Base-by-base conservation (phyloP, 2,797 vertebrate species). In the Dendrocincla tyrannina region DNA sequence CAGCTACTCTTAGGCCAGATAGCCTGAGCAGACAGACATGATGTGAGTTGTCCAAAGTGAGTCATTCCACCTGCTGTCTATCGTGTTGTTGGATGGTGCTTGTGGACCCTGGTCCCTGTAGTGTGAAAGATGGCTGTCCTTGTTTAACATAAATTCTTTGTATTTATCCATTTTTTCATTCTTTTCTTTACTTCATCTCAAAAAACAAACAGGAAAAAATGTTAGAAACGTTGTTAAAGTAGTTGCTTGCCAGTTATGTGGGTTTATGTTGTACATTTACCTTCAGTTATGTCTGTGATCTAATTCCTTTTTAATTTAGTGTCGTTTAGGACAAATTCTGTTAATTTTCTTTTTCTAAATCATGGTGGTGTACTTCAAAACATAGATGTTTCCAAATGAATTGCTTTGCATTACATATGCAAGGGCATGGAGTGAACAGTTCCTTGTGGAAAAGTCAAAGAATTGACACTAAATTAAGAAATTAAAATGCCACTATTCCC, bases 1-100 rank as follows among this genome's bases (percentile, higher is more conserved):
- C 99, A 99, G 99, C 99, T 99, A 99, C 99, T 99, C 99, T 99
- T 99, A 99, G 99, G 99, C 99, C 99, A 99, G 99, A 99, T 99
- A 99, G 99, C 99, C 99, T 99, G 99, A 99, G 99, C 99, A 99
- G 99, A 99, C 99, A 99, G 98, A 99, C 99, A 99, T 99, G 99
- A 99, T 99, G 99, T 99, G 99, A 99, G 99, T 99, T 99, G 99
- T 99, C 98, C 98, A 98, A 99, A 99, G 99, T 99, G 99, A 99
- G 99, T 99, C 98, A 98, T 99, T 98, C 98, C 99, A 99, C 99
- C 99, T 99, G 99, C 99, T 99, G 99, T 99, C 99, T 99, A 97
- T 99, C 98, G 98, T 99, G 99, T 98, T 99, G 98, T 99, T 98
- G 98, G 98, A 99, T 99, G 98, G 98, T 99, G 99, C 99, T 99